Conservation (phyloP, 2,888 invertebrate species). For the Oconnorella tubifera region DNA sequence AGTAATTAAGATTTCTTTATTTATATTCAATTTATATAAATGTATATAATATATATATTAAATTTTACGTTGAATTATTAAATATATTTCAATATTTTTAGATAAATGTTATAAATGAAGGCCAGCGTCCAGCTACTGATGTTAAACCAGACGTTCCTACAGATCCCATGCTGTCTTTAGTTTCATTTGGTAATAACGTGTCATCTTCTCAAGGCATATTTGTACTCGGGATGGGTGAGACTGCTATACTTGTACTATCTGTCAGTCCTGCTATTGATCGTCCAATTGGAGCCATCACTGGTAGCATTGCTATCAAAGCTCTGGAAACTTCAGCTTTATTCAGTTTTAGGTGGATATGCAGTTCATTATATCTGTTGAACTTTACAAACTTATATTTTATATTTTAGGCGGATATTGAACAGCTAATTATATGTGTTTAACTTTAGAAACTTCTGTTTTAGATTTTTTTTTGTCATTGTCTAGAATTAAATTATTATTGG, state of each 20-base stretch:
- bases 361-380: no score
- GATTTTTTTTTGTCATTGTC: no score
- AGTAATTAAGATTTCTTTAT: no score
- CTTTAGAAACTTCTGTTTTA: no score
- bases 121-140: conserved; percentile 33
- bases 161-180: conserved; percentile 30
- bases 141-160: conserved; percentile 30
- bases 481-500: no score
- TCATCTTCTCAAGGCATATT: conserved; percentile 5
- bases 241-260: conserved; percentile 29
- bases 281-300: conserved; percentile 22
- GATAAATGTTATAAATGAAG: conserved; percentile 33
- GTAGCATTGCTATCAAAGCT: conserved; percentile 4
- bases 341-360: conserved; percentile 19
- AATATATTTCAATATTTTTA: no score
- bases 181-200: conserved; percentile 28
- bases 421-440: no score
- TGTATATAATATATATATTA: no score
- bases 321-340: conserved; percentile 15
- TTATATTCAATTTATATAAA: no score
- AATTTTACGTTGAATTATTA: no score
- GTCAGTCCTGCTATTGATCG: conserved; percentile 24
- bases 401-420: no score
- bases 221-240: conserved; percentile 20
- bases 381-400: no score